Evolutionary conservation across 1,140 invertebrate species (phyloP), one percentile per base, ranked within the genome.

Genomic region (Drosophila elegans): DNA sequence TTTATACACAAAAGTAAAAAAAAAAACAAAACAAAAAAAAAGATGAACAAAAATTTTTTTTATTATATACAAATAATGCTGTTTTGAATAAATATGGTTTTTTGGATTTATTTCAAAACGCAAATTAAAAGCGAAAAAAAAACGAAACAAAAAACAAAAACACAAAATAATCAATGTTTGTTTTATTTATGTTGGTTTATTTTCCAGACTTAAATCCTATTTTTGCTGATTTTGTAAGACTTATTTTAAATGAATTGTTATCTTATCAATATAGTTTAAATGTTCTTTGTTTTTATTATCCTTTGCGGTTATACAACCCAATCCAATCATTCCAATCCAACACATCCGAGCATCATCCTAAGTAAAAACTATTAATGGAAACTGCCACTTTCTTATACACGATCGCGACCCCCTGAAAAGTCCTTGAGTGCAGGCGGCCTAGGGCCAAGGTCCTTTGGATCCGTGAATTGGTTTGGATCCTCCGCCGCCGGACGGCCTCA

Each of bases 61-160:
- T 85, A 86, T 78, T 88, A 80, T 88, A 74, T 71, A 85, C 49
- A 79, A 45, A 68, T 64, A 80, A 69, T 84, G 90, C 69, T 75
- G 86, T 90, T 91, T 91, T 91, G 90, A 91, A 91, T 91, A 91
- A 91, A 91, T 91, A 91, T 91, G 83, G 55, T 91, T 91, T 91
- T 91, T 91, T 91, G 83, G 86, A 91, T 91, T 91, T 91, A 91
- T 91, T 74, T 91, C 90, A 91, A 91, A 91, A 91, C 80, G 82
- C 86, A 83, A 52, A 55, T 49, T 59, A 79, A 89, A 78, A 78
- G 41, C 51, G 69, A 57, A 63, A 80, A 79, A 80, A 75, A 54
- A 49, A 80, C 78, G 36, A 69, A 81, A 81, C 27, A 48, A 48
- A 73, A 57, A 56, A 63, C 61, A 63, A 66, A 69, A 62, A 79